These are phyloP conservation scores for Coracias cyanogaster DNA, from an alignment of 2,797 vertebrate species.

Conservation along the genomic window DNA sequence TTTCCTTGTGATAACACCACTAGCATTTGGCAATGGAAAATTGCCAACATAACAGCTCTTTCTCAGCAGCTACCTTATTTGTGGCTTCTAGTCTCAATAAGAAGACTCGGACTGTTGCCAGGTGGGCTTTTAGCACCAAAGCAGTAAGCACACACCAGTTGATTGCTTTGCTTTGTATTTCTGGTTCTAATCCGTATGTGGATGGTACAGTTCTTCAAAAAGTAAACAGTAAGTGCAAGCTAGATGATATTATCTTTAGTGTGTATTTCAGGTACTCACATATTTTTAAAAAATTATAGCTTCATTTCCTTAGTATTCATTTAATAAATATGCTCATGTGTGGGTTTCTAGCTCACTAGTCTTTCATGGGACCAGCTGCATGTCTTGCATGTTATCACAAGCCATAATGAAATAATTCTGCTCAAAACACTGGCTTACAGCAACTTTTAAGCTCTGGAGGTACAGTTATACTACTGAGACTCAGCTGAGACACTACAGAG, in stretches of 20 bases:
- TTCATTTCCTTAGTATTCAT: background rate
- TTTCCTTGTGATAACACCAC: background rate
- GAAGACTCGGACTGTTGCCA: background rate
- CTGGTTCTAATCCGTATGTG: background rate
- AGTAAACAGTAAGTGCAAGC: background rate
- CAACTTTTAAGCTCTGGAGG: background rate
- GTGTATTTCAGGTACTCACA: background rate
- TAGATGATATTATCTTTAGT: background rate
- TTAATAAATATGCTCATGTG: background rate
- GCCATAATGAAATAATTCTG: background rate
- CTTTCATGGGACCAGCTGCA: background rate
- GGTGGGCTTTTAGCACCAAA: background rate
- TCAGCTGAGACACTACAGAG: background rate
- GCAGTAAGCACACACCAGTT: background rate
- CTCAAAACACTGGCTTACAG: background rate
- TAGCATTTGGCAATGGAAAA: background rate
- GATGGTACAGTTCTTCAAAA: background rate
- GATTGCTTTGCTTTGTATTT: background rate
- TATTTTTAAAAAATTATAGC: background rate
- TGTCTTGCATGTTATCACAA: background rate
- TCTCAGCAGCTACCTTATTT: background rate
- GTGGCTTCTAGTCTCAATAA: background rate
- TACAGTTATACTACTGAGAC: background rate
- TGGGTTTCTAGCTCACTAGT: background rate
- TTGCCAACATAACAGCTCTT: background rate